Base-by-base conservation (phyloP, 2,888 invertebrate genomes). In the Erebia ligea region DNA sequence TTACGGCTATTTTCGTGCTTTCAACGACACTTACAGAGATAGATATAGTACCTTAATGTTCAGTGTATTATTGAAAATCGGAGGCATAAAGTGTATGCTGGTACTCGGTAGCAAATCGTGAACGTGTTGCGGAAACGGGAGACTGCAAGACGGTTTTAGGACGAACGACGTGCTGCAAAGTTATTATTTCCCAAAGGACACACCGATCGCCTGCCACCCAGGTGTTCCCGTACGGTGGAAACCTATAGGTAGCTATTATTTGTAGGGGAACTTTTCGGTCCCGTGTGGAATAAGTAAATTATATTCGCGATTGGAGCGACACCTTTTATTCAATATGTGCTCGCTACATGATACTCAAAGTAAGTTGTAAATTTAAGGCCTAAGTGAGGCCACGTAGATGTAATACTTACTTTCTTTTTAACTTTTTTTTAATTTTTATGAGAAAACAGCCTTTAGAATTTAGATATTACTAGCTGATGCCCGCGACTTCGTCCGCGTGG, bases 101-200 rank as follows among this genome's bases (percentile, higher is more conserved):
- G 85, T 85, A 89, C 86, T 89, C 83, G 86, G 85, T 85, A 88
- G 85, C 85, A 87, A 91, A 91, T 91, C 91, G 89, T 88, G 84
- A 85, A 88, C 88, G 87, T 87, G 90, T 90, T 86, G 84, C 80
- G 84, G 81, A 82, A 81, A 81, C 77, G 78, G 79, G 83, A 86
- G 88, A 88, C 85, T 86, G 90, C 88, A 87, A 87, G 90, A 88
- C 88, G 91, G 91, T 88, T 90, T 90, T 90, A 90, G 91, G 90
- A 89, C 89, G 88, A 87, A 91, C 90, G 92, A 90, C 91, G 91
- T 89, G 91, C 91, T 89, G 91, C 91, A 92, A 93, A 93, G 89
- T 92, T 93, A 92, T 92, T 92, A 92, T 92, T 93, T 93, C 92
- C 92, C 93, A 74, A 68, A 92, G 90, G 93, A 86, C 86, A 85